Evolutionary conservation across 1,140 invertebrate genomes (phyloP), one percentile per base, ranked within the genome.

Genomic region (Apocrypta bakeri): DNA sequence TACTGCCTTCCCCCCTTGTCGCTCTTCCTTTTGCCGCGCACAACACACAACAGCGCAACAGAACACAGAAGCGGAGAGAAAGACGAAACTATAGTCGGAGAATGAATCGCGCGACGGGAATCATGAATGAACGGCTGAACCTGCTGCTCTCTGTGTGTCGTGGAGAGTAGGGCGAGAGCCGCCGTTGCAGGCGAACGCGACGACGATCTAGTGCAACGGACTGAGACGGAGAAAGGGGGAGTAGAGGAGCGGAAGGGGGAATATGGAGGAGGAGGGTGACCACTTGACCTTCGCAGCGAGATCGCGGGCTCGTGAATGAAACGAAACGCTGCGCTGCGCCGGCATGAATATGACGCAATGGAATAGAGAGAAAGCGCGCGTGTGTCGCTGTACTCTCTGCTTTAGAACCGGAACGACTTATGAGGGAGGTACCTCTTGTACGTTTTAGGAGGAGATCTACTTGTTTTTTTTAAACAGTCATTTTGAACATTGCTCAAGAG

Each of bases 241-340:
- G 71, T 66, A 29, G 75, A 29, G 21, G 31, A 68, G 74, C 75
- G 78, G 61, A 69, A 77, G 63, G 29, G 37, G 72, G 31, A 48
- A n/a, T n/a, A n/a, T n/a, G 40, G 24, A 84, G 85, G 86, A 75
- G 84, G 85, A 84, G 84, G 86, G 85, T 88, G 90, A 90, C 88
- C 88, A 90, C 88, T 90, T 91, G 91, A 91, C 91, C 90, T 92
- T 92, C 90, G 89, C 68, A 83, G 85, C 86, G 87, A 87, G 84
- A 77, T 77, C 85, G 84, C 85, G 88, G 89, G 85, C 2, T n/a
- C 9, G 68, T 91, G 90, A 92, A 92, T 92, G 91, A 91, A 92
- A 90, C 87, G 87, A 72, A 71, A 80, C 48, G 83, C 84, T 86
- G 84, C 83, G 81, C 85, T 86, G 84, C 83, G 81, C 81, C 81